Base-by-base conservation (phyloP, 1,140 invertebrate genomes). In the Geopemphigus sp. region DNA sequence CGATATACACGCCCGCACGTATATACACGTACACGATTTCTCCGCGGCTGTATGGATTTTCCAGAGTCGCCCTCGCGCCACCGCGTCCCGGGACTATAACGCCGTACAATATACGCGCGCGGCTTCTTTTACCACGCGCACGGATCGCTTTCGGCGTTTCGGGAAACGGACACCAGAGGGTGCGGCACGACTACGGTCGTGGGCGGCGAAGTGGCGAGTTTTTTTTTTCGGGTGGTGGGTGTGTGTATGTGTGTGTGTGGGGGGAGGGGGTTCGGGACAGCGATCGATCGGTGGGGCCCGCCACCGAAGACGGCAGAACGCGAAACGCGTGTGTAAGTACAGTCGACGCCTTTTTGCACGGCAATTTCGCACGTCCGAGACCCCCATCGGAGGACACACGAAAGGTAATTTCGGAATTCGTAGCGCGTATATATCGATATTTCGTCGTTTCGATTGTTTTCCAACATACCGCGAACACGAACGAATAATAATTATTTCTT, bases 261-360 rank as follows among this genome's bases (percentile, higher is more conserved):
- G 17, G 17, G 11, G 29, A 8, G 32, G 63, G 32, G 24, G n/a
- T 17, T 19, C 19, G 64, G 19, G n/a, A 32, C n/a, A 57, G 19
- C 53, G 56, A 74, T 74, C 72, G 72, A 74, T 74, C 72, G 53
- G 32, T 39, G n/a, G n/a, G n/a, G n/a, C 4, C 50, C 26, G 54
- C 11, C 17, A 32, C 53, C 70, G 53, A 22, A n/a, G n/a, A n/a
- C 63, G 29, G n/a, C 29, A 66, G 3, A 57, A 53, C 57, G 24
- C 19, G 29, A 74, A 32, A 74, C 68, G 72, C 72, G 72, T 74
- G 72, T 74, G 72, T 15, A 57, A 74, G 53, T 57, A 19, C 53
- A 74, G 72, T 56, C n/a, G 72, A 74, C 72, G 72, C 72, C 72
- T 74, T 57, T 74, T 66, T 66, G n/a, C 17, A 53, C 72, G 24